Conservation (phyloP, 2,888 invertebrate species). For the Conchocele bisecta region DNA sequence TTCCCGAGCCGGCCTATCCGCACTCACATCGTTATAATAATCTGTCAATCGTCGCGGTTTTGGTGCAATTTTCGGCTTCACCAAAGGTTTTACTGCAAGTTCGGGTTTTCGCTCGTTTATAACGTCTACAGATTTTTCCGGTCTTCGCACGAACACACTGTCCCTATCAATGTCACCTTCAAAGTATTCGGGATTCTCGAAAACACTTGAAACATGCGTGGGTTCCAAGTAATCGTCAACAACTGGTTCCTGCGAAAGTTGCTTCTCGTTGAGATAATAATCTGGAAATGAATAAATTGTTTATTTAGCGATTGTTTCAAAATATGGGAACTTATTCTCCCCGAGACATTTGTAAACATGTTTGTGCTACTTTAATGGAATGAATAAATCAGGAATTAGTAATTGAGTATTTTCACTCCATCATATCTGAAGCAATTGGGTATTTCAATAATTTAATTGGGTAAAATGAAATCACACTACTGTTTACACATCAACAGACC, state of each 20-base stretch:
- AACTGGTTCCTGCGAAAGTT: slow-evolving; percentile 27
- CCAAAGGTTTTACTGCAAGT: slow-evolving; percentile 6
- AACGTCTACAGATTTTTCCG: neutral
- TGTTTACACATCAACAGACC: no score
- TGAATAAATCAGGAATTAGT: no score
- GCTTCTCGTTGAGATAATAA: slow-evolving; percentile 56
- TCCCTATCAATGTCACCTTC: slow-evolving; percentile 43
- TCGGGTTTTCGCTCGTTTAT: neutral
- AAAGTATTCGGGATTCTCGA: slow-evolving; percentile 69
- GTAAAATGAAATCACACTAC: no score
- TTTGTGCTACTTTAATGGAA: no score
- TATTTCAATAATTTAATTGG: no score
- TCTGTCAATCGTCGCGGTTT: slow-evolving; percentile 56
- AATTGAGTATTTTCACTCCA: no score
- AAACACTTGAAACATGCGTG: slow-evolving; percentile 28
- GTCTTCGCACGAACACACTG: slow-evolving; percentile 22
- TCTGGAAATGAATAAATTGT: slow-evolving; percentile 34
- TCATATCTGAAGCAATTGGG: no score
- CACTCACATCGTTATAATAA: slow-evolving; percentile 59
- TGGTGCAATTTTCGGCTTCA: slow-evolving; percentile 55
- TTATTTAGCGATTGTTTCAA: no score
- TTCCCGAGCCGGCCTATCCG: slow-evolving; percentile 29
- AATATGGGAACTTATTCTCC: no score
- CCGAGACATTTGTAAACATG: no score
- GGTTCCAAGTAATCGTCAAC: slow-evolving; percentile 42